Evolutionary conservation across 2,797 vertebrate genomes (phyloP).

Genomic region (Fringilla coelebs): DNA sequence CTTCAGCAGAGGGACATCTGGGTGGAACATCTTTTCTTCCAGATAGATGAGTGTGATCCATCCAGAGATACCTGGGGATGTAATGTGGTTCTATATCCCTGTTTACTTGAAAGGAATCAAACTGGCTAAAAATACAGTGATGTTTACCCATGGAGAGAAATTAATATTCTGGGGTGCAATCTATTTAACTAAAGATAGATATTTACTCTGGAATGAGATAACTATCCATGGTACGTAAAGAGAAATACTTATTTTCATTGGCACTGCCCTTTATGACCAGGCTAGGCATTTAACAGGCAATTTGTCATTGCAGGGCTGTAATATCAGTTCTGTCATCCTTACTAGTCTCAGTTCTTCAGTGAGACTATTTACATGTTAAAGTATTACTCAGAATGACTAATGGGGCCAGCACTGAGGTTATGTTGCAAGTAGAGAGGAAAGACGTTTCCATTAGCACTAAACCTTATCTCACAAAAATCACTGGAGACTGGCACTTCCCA

Average conservation of each 20-base stretch:
- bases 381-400: conserved; percentile 34
- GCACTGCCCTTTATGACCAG: background rate
- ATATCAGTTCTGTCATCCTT: conserved; percentile 13
- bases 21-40: background rate
- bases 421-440: background rate
- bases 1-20: background rate
- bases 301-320: background rate
- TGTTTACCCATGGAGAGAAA: background rate
- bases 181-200: background rate
- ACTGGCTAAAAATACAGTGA: background rate
- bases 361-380: conserved; percentile 40
- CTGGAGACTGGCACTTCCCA: background rate
- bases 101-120: background rate
- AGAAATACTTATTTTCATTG: background rate
- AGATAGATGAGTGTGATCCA: background rate
- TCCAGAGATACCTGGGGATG: background rate
- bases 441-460: background rate
- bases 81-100: background rate
- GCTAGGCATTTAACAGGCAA: background rate
- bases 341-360: background rate
- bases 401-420: background rate
- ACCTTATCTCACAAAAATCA: conserved; percentile 28
- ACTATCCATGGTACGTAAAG: background rate
- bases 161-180: background rate
- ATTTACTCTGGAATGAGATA: background rate